Conservation (phyloP, 2,797 vertebrate genomes). For the Enteromius anoplus region DNA sequence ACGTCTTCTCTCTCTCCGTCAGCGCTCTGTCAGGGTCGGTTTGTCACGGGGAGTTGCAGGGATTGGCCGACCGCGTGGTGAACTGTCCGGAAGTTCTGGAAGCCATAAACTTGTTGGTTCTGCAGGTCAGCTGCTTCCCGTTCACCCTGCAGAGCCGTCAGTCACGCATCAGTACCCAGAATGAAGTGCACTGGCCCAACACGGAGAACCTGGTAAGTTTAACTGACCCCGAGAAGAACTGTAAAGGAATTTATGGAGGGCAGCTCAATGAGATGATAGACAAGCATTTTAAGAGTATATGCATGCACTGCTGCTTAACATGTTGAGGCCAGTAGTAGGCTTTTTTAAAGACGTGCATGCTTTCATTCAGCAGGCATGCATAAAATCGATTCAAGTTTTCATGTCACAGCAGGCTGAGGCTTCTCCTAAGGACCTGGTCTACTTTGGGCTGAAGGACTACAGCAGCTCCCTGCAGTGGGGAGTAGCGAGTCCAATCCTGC, state of each 20-base stretch:
- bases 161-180: constrained; percentile 89
- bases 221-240: background rate
- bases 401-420: constrained; percentile 79
- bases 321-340: background rate
- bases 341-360: background rate
- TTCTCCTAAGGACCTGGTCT: constrained; percentile 81
- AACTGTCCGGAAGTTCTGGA: constrained; percentile 95
- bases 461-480: constrained; percentile 96
- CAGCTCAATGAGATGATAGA: background rate
- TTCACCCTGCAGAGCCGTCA: constrained; percentile 93
- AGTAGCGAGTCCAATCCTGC: constrained; percentile 92
- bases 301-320: background rate
- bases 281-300: background rate
- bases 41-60: constrained; percentile 92
- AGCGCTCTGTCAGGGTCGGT: constrained; percentile 91
- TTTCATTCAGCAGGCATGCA: background rate
- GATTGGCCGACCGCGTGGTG: constrained; percentile 93
- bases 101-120: constrained; percentile 93
- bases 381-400: background rate
- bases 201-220: constrained; percentile 80
- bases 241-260: constrained; percentile 5
- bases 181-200: constrained; percentile 95
- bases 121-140: constrained; percentile 98
- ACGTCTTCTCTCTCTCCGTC: constrained; percentile 22
- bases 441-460: constrained; percentile 95